A percentile compares a stretch with the other conserved stretches of the same genome.
Evolutionary conservation across 64 coral and sea anemone species (phyloP).

Genomic region (Pocillopora verrucosa): DNA sequence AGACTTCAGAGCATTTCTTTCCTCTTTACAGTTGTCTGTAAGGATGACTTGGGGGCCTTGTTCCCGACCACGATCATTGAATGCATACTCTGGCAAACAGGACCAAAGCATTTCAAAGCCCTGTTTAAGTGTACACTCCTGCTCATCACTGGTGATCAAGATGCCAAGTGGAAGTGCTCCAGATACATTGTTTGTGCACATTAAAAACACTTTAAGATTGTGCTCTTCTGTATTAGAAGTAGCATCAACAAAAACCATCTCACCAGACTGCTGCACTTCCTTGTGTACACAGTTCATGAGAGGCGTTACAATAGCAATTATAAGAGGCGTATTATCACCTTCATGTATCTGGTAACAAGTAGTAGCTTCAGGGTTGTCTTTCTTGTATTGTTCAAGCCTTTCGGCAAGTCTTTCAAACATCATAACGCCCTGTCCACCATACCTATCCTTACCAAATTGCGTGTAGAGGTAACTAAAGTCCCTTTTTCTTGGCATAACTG

Average conservation of each 20-base stretch:
- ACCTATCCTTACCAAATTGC: conserved; percentile 54
- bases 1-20: conserved; percentile 68
- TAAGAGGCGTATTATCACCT: conserved; percentile 68
- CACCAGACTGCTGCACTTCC: conserved; percentile 49
- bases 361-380: conserved; percentile 69
- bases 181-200: conserved; percentile 76
- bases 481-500: conserved; percentile 59
- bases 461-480: conserved; percentile 67
- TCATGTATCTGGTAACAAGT: conserved; percentile 70
- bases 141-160: conserved; percentile 61
- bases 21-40: conserved; percentile 79
- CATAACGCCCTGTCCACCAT: conserved; percentile 23
- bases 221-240: conserved; percentile 65
- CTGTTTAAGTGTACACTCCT: conserved; percentile 40
- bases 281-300: conserved; percentile 76
- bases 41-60: conserved; percentile 58
- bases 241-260: conserved; percentile 67
- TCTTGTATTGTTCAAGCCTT: conserved; percentile 40
- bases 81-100: conserved; percentile 57
- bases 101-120: conserved; percentile 44
- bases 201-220: conserved; percentile 53
- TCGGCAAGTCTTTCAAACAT: conserved; percentile 50
- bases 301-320: conserved; percentile 64
- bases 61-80: conserved; percentile 49
- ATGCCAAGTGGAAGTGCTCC: conserved; percentile 61